Percentiles rank a stretch among this genome's conserved stretches.
Conservation (phyloP, 2,888 invertebrate species). For the Thymelicus lineola region DNA sequence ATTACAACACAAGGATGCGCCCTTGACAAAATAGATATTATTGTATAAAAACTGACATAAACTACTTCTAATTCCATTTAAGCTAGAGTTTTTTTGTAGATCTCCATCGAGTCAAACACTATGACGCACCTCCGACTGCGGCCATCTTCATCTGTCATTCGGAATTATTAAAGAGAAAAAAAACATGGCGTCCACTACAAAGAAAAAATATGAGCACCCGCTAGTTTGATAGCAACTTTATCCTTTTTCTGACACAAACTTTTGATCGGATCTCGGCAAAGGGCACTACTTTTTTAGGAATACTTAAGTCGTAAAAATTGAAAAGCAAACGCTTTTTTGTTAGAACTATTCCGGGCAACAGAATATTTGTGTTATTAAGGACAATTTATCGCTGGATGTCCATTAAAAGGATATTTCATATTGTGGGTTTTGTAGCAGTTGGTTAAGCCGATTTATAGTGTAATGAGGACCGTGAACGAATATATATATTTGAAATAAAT, state of each 20-base stretch:
- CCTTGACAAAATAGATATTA: conserved; percentile 41
- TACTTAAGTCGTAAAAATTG: conserved; percentile 74
- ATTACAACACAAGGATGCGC: conserved; percentile 38
- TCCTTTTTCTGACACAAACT: conserved; percentile 78
- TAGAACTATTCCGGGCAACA: conserved; percentile 62
- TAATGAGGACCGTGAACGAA: conserved; percentile 60
- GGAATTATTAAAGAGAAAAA: conserved; percentile 70
- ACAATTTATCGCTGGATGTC: conserved; percentile 74
- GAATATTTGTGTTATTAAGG: conserved; percentile 80
- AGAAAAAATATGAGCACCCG: conserved; percentile 71
- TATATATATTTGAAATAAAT: conserved; percentile 60
- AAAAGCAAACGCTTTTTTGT: conserved; percentile 75
- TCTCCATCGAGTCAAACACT: conserved; percentile 52
- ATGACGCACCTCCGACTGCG: conserved; percentile 62
- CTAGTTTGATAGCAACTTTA: conserved; percentile 71
- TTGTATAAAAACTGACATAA: conserved; percentile 40
- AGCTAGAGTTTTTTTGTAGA: conserved; percentile 48
- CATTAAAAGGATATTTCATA: conserved; percentile 77
- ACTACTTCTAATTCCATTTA: conserved; percentile 48
- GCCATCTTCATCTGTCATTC: conserved; percentile 79
- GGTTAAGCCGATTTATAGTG: conserved; percentile 58
- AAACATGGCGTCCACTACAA: conserved; percentile 51
- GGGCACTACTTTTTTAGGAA: conserved; percentile 67
- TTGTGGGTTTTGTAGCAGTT: conserved; percentile 70
- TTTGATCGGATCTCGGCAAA: conserved; percentile 78